A percentile compares a stretch with the other conserved stretches of the same genome.
Conservation (phyloP, 2,113 vertebrate species). For the Ahaetulla prasina region DNA sequence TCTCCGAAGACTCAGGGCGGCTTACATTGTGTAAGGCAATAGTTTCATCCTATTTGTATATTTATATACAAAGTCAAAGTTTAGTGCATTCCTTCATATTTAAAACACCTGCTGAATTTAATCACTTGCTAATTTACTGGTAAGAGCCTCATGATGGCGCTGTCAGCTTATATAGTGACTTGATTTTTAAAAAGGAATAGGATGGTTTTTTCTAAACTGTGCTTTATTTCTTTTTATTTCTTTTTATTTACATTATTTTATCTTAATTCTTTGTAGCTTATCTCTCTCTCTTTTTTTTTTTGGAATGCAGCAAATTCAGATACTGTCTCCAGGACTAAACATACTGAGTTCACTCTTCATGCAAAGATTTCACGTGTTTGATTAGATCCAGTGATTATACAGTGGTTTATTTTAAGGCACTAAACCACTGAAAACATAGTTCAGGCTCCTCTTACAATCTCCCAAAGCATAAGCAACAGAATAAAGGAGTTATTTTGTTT, state of each 20-base stretch:
- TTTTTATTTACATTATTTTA: background rate
- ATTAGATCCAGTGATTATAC: background rate
- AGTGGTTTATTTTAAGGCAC: background rate
- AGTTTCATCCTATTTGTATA: too few relatives aligned
- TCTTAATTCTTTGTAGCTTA: background rate
- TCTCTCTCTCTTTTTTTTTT: background rate
- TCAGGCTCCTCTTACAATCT: background rate
- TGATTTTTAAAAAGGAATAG: background rate
- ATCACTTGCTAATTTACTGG: background rate
- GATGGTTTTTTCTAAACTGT: background rate
- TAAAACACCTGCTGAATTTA: background rate
- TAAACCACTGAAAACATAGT: background rate
- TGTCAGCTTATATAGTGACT: background rate
- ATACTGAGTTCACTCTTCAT: background rate
- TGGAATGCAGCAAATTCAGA: background rate
- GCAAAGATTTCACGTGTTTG: background rate
- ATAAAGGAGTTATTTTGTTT: background rate
- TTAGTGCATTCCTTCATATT: background rate
- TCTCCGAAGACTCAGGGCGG: too few relatives aligned
- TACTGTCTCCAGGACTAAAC: background rate
- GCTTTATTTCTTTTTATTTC: background rate
- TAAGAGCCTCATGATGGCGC: background rate
- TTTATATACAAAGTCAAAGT: too few relatives aligned
- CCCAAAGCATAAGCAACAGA: background rate
- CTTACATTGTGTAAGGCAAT: too few relatives aligned